Percentiles rank a stretch among this genome's conserved stretches.
Conservation (phyloP, 2,113 vertebrate species). For the Tachysurus vachellii region DNA sequence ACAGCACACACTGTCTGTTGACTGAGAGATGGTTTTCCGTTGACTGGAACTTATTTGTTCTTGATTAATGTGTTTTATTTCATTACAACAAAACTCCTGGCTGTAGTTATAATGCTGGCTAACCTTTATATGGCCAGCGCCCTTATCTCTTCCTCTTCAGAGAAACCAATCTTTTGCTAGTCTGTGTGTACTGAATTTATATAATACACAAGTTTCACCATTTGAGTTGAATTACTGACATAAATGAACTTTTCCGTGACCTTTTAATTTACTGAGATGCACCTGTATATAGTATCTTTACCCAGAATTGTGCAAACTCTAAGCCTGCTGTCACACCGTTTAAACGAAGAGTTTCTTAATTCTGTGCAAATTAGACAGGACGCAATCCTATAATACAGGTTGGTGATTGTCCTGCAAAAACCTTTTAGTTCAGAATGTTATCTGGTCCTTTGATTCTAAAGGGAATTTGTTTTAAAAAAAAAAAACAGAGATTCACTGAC, state of each 20-base stretch:
- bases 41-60: no score
- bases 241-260: no score
- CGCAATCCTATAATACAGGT: neutral
- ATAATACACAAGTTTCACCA: no score
- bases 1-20: no score
- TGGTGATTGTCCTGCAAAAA: neutral
- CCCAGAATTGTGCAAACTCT: neutral
- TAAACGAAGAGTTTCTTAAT: neutral
- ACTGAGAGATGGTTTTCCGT: no score
- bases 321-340: neutral
- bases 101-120: neutral
- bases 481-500: neutral
- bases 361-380: neutral
- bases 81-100: neutral
- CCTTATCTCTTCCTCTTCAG: neutral
- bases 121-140: neutral
- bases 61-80: no score
- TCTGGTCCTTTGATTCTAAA: neutral
- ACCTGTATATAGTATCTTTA: neutral
- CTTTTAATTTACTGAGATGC: no score
- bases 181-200: no score
- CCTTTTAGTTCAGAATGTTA: neutral
- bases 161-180: no score
- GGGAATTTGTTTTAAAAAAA: neutral
- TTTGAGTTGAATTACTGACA: no score